Base-by-base conservation (phyloP, 2,888 invertebrate genomes). In the Eurytoma californica region DNA sequence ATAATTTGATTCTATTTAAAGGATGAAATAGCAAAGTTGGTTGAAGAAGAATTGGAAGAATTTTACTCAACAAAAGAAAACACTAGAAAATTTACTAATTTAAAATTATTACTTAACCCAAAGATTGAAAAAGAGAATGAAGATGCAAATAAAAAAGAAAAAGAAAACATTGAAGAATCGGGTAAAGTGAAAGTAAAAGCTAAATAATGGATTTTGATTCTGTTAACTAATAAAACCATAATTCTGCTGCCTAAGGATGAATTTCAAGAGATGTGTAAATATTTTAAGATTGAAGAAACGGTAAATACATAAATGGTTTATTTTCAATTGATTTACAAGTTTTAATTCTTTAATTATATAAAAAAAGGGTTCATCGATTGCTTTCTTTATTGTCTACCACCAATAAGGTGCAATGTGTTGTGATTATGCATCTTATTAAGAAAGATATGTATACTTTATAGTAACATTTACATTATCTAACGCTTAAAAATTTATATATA, bases 321-420 rank as follows among this genome's bases (percentile, higher is more conserved):
- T 69, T 69, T 66, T 13, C 66, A 14, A 61, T 70, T 49, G 65
- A 73, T 70, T 63, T 20, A 61, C 58, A 61, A 16, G 24, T 70
- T 58, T 28, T 61, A n/a, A 63, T 60, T 18, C 65, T 58, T 28
- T 61, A n/a, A 63, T 60, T 28, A 57, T 63, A 65, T 30, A 74
- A 79, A 75, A 70, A 75, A 30, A 66, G 65, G 66, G 49, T 49
- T 30, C 61, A 24, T 30, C 60, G 55, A 57, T 61, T 55, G 51
- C 16, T 58, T 39, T 73, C n/a, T 68, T 63, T 79, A 79, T 74
- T 79, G 65, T 79, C 74, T 67, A 53, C 24, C 73, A 70, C 20
- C n/a, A 58, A 58, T 69, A 58, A 74, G 30, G 51, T 76, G 55
- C 49, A 47, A 47, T 55, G 18, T 49, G 13, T 24, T 55, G 28